phyloP scores from a whole-genome alignment of 2,888 invertebrate genomes.

The Stratiomys singularior region DNA sequence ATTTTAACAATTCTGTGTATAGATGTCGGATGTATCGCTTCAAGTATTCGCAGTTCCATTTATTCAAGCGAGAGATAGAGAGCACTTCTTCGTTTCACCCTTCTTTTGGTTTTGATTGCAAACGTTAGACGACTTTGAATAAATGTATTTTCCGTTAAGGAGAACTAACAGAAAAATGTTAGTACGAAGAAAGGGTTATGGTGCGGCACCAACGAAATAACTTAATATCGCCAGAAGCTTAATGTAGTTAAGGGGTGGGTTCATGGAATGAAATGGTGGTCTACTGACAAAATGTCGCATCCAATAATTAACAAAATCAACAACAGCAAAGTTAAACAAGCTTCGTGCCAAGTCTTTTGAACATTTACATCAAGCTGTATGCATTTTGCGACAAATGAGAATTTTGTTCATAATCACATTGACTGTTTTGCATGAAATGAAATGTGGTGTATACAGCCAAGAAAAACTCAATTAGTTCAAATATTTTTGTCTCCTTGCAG shows the following conservation, averaged over 20 bases:
- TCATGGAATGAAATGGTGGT: not conserved
- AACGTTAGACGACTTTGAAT: too few relatives aligned
- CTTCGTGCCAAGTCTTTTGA: not conserved
- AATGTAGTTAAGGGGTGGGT: not conserved
- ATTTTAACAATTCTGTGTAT: not conserved
- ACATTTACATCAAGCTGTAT: not conserved
- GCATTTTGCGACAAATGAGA: too few relatives aligned
- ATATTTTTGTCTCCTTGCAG: too few relatives aligned
- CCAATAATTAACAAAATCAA: conserved; percentile 28
- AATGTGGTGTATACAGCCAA: too few relatives aligned
- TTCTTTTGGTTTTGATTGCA: too few relatives aligned
- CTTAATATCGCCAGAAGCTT: not conserved
- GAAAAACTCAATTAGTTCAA: too few relatives aligned
- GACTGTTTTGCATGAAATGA: too few relatives aligned
- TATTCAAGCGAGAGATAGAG: not conserved
- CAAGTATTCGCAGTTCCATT: not conserved
- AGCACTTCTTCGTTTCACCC: too few relatives aligned
- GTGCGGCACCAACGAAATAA: not conserved
- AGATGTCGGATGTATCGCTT: not conserved
- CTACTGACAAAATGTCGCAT: conserved; percentile 13
- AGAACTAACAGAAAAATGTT: not conserved
- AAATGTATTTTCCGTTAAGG: too few relatives aligned
- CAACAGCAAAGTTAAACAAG: conserved; percentile 20
- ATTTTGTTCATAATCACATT: too few relatives aligned
- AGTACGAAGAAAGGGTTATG: not conserved